Percentiles rank a stretch among this genome's conserved stretches.
These are phyloP conservation scores for Apeira syringaria DNA, from an alignment of 2,888 invertebrate genomes.

Conservation along the genomic window DNA sequence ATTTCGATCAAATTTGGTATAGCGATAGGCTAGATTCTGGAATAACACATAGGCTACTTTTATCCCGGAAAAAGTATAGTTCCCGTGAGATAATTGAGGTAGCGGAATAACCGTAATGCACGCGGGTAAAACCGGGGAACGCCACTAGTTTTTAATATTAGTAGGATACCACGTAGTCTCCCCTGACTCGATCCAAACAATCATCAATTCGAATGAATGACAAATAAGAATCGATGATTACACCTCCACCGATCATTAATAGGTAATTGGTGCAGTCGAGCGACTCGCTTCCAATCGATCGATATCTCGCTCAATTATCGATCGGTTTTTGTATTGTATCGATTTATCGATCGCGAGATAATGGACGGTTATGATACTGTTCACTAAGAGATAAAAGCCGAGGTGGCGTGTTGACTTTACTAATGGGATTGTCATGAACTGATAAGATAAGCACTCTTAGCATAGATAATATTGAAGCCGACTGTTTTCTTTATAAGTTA, in stretches of 20 bases:
- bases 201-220: slow-evolving; percentile 75
- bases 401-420: slow-evolving; percentile 6
- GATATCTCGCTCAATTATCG: slow-evolving; percentile 49
- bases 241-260: slow-evolving; percentile 60
- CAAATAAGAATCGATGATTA: slow-evolving; percentile 77
- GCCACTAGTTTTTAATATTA: too few relatives aligned
- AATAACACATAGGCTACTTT: too few relatives aligned
- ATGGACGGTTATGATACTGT: slow-evolving; percentile 33
- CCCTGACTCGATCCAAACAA: slow-evolving; percentile 37
- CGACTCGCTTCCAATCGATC: slow-evolving; percentile 39
- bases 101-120: too few relatives aligned
- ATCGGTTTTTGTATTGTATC: slow-evolving; percentile 39
- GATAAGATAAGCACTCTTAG: background rate
- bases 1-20: too few relatives aligned
- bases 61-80: too few relatives aligned
- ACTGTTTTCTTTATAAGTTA: too few relatives aligned
- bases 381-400: slow-evolving; percentile 18
- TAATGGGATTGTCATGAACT: background rate
- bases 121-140: too few relatives aligned
- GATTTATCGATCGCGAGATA: slow-evolving; percentile 29
- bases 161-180: too few relatives aligned
- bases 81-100: too few relatives aligned
- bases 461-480: too few relatives aligned
- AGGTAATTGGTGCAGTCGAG: slow-evolving; percentile 59
- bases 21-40: too few relatives aligned